Conservation (phyloP, 2,888 invertebrate species). For the Leptogaster cylindrica region DNA sequence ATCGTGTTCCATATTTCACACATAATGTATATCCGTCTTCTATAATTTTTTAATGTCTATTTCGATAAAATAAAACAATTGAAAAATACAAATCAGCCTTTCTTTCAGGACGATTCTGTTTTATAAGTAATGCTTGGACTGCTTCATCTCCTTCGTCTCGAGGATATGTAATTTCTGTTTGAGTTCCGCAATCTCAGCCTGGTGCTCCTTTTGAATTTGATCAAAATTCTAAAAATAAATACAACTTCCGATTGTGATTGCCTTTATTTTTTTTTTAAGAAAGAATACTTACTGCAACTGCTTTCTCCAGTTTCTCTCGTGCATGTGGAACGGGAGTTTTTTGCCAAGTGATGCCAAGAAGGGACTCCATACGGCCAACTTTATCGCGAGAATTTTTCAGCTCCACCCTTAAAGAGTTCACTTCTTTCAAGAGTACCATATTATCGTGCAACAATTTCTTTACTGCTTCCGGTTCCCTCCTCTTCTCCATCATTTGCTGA, state of each 20-base stretch:
- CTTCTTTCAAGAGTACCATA: conserved; percentile 75
- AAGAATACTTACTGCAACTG: conserved; percentile 62
- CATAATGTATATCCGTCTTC: too few relatives aligned
- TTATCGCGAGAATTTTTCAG: conserved; percentile 70
- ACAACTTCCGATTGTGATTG: background rate
- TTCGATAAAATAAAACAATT: too few relatives aligned
- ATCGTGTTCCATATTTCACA: too few relatives aligned
- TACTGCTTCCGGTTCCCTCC: conserved; percentile 59
- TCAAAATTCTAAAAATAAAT: too few relatives aligned
- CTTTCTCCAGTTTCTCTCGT: conserved; percentile 69
- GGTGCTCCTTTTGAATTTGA: conserved; percentile 54
- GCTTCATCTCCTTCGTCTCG: too few relatives aligned
- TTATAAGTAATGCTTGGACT: too few relatives aligned
- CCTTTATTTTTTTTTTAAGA: background rate
- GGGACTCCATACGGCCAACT: conserved; percentile 74
- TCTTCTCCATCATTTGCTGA: conserved; percentile 56
- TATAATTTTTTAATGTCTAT: too few relatives aligned
- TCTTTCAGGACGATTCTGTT: too few relatives aligned
- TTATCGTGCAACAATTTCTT: conserved; percentile 79
- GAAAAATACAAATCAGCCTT: too few relatives aligned
- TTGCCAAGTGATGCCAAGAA: conserved; percentile 69
- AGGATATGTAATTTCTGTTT: conserved; percentile 41
- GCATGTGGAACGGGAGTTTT: conserved; percentile 68
- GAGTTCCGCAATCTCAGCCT: conserved; percentile 34
- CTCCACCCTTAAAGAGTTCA: conserved; percentile 75